Conservation (phyloP, 2,888 invertebrate genomes). For the Polyploca ridens region DNA sequence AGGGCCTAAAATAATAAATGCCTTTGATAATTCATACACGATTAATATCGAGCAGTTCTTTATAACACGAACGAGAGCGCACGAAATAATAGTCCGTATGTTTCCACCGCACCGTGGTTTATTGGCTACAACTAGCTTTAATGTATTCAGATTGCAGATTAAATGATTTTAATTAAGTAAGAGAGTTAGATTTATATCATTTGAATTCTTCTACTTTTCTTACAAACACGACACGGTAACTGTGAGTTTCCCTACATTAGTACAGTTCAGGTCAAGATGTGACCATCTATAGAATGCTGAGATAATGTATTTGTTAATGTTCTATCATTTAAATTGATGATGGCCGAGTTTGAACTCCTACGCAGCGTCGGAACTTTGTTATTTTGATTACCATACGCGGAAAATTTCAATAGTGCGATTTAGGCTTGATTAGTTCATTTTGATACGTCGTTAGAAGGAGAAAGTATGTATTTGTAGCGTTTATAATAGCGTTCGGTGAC, state of each 20-base stretch:
- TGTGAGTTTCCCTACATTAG: slow-evolving; percentile 44
- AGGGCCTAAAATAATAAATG: too few relatives aligned
- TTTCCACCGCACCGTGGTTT: slow-evolving; percentile 60
- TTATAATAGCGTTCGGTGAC: neutral
- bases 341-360: slow-evolving; percentile 7
- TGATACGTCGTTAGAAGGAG: slow-evolving; percentile 9
- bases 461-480: slow-evolving; percentile 9
- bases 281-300: slow-evolving; percentile 11
- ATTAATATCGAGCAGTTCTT: neutral
- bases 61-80: slow-evolving; percentile 19
- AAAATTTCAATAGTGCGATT: slow-evolving; percentile 13
- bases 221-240: slow-evolving; percentile 49
- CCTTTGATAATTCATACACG: too few relatives aligned
- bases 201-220: slow-evolving; percentile 47
- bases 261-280: slow-evolving; percentile 36
- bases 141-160: slow-evolving; percentile 78
- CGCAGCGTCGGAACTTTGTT: slow-evolving; percentile 3
- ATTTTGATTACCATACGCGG: slow-evolving; percentile 9
- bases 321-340: slow-evolving; percentile 9
- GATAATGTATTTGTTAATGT: slow-evolving; percentile 28
- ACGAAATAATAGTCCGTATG: slow-evolving; percentile 40
- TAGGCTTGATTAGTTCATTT: slow-evolving; percentile 12
- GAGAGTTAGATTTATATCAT: slow-evolving; percentile 59
- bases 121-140: slow-evolving; percentile 64
- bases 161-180: slow-evolving; percentile 77